Percentiles rank a stretch among this genome's conserved stretches.
Evolutionary conservation across 2,797 vertebrate species (phyloP).

Genomic region (Neostethus bicornis): DNA sequence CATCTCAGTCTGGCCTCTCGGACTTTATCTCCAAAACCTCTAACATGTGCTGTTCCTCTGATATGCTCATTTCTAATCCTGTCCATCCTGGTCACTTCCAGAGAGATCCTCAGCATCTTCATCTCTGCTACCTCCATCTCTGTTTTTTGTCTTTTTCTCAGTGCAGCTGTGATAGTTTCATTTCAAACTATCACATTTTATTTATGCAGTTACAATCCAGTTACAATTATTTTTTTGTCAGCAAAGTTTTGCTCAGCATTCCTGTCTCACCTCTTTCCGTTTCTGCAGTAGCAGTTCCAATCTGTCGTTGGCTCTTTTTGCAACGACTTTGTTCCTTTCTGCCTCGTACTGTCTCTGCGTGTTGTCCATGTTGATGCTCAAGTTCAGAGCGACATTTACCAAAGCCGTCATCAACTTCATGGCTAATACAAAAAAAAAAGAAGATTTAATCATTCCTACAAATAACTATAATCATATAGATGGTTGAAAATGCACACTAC

Average conservation of each 20-base stretch:
- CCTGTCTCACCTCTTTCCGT: conserved; percentile 89
- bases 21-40: too few relatives aligned
- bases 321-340: conserved; percentile 94
- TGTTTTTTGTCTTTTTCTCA: too few relatives aligned
- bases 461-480: not conserved
- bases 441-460: not conserved
- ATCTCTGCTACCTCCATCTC: too few relatives aligned
- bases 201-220: not conserved
- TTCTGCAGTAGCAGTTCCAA: conserved; percentile 94
- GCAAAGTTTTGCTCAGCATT: not conserved
- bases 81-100: too few relatives aligned
- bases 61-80: too few relatives aligned
- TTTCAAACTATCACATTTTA: not conserved
- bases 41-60: too few relatives aligned
- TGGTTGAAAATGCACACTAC: not conserved
- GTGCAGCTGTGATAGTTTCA: too few relatives aligned
- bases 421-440: conserved; percentile 43
- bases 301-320: conserved; percentile 93
- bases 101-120: too few relatives aligned
- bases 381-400: conserved; percentile 95
- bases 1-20: too few relatives aligned
- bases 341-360: conserved; percentile 96
- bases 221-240: not conserved
- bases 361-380: conserved; percentile 99
- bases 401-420: conserved; percentile 98